phyloP scores from a whole-genome alignment of 2,888 invertebrate genomes.

The Nezara viridula region DNA sequence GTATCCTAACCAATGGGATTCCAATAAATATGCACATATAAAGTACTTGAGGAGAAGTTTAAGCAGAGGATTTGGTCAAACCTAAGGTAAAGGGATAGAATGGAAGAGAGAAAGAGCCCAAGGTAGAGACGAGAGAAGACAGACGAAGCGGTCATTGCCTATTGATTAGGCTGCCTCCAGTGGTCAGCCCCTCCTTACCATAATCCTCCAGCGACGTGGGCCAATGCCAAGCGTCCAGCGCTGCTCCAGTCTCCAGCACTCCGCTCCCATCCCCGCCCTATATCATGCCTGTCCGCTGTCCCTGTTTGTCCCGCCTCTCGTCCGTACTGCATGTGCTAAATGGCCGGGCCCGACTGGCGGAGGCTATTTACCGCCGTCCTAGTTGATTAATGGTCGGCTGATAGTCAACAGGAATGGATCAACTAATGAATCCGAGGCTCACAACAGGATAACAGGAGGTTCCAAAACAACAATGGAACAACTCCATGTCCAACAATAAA shows the following conservation, averaged over 20 bases:
- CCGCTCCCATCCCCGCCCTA: background rate
- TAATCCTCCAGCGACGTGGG: background rate
- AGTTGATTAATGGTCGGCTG: background rate
- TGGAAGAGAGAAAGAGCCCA: background rate
- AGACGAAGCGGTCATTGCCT: slow-evolving; percentile 19
- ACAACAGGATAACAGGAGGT: background rate
- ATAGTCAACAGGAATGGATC: background rate
- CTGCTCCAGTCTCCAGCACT: background rate
- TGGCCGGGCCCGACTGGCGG: background rate
- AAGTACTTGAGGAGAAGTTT: no score
- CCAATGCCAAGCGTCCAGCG: background rate
- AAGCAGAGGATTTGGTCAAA: background rate
- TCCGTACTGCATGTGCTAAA: no score
- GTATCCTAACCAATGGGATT: no score
- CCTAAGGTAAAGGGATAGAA: no score
- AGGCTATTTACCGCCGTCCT: background rate
- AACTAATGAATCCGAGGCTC: background rate
- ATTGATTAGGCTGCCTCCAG: background rate
- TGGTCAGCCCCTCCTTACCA: slow-evolving; percentile 33
- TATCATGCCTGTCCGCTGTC: background rate
- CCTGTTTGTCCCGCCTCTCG: background rate
- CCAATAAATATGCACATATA: no score
- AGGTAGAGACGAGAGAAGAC: background rate
- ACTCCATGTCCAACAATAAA: background rate
- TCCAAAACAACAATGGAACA: background rate